Evolutionary conservation across 2,797 vertebrate species (phyloP).

Genomic region (Spheniscus humboldti): DNA sequence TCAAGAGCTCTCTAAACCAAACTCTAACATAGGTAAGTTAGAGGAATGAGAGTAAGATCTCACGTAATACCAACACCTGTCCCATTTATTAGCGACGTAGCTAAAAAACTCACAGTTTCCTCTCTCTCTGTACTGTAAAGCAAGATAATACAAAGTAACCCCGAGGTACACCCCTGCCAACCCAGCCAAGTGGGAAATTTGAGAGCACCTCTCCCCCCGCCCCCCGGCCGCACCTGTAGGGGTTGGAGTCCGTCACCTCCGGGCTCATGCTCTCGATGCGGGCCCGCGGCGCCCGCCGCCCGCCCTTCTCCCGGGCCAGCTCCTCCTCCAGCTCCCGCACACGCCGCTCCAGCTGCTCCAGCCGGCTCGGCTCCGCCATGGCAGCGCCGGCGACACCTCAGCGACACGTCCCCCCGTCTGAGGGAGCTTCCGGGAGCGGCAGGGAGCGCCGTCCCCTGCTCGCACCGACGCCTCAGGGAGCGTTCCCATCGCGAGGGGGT

Average conservation of each 20-base stretch:
- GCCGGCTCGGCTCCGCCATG: constrained; percentile 37
- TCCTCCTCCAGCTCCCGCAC: constrained; percentile 88
- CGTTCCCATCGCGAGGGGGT: not conserved
- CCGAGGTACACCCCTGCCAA: rapidly evolving
- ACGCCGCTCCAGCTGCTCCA: constrained; percentile 83
- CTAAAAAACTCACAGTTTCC: not conserved
- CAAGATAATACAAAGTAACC: not conserved
- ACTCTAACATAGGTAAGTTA: not conserved
- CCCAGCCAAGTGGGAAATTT: not conserved
- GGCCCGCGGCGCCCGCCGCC: constrained; percentile 56
- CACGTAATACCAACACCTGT: not conserved
- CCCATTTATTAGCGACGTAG: not conserved
- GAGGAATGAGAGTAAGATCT: not conserved
- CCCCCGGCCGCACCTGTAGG: constrained; percentile 85
- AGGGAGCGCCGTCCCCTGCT: not conserved
- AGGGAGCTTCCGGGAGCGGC: not conserved
- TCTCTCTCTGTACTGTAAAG: not conserved
- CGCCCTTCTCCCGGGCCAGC: constrained; percentile 77
- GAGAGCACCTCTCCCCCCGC: not conserved
- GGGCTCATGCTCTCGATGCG: constrained; percentile 90
- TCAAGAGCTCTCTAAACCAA: not conserved
- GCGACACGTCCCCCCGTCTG: not conserved
- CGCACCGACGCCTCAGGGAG: not conserved
- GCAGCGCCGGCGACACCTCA: not conserved
- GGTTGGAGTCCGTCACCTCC: constrained; percentile 94